Evolutionary conservation across 2,797 vertebrate genomes (phyloP), one percentile per base, ranked within the genome.

Genomic region (Sphenopsis melanotis): DNA sequence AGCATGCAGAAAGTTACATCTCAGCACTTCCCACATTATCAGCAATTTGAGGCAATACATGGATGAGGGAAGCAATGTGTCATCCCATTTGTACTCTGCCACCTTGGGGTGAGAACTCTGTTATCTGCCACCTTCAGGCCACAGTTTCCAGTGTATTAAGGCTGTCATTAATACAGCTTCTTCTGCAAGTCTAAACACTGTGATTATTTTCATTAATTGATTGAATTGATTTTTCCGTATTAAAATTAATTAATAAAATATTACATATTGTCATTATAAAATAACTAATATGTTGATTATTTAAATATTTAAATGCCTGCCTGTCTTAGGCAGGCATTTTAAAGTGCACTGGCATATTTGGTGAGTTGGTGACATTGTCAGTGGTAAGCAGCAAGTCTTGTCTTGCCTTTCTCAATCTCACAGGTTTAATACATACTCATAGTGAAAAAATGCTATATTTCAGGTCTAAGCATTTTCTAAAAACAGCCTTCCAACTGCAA

Each of bases 21-120:
- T 76, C 55, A 90, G 59, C 57, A 16, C 78, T 93, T 82, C 63
- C 50, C 70, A 56, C 59, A 22, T 66, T 68, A 64, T 72, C 65
- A 87, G 71, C 69, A 69, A 29, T 86, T 61, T 81, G 50, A 74
- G 46, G 49, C 79, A 74, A 4, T 60, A 29, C 8, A 6, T 55
- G 30, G 21, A 39, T 74, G 79, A 85, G 61, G 37, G 83, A 76
- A 71, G 44, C 60, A 78, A 1, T 56, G 18, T 88, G 61, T 93
- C 42, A 64, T 72, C 47, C 42, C 47, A 19, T 13, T 80, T 83
- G 50, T 55, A 27, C 23, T 78, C 27, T 78, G 36, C 39, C 90
- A 53, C 69, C 79, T 46, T 50, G 11, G 24, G 15, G 20, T 56
- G 46, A 50, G 37, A 87, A 9, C 46, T 82, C 36, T 2, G 1